Evolutionary conservation across 2,888 invertebrate genomes (phyloP), one percentile per base, ranked within the genome.

Genomic region (Amblyjoppa fuscipennis): DNA sequence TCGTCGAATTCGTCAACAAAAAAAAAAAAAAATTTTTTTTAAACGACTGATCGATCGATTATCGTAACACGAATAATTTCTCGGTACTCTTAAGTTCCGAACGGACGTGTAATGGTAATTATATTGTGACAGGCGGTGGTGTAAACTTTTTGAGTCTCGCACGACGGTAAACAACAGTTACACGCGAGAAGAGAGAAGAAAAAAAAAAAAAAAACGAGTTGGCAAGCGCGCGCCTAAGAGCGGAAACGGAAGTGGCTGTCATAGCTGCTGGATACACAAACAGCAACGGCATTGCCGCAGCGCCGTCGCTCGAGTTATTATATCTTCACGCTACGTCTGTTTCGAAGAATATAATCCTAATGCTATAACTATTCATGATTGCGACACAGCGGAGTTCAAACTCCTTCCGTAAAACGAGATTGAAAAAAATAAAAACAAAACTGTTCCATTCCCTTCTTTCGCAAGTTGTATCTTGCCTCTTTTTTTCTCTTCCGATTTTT

Each of bases 191-290:
- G 66, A 71, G 34, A 20, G 28, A 69, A 68, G 49, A 78, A 73
- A 78, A 84, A 81, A 34, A 45, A 75, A 73, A 78, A 84, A 81
- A 34, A 45, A 75, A 81, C 83, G 53, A 83, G 74, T 66, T 66
- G 79, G 66, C 66, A 71, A 78, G 75, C 89, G 79, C 86, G 83
- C 91, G 89, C 91, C 56, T 87, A 82, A 90, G 89, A 92, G 85
- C 93, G 93, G 93, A 94, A 93, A 91, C 94, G 93, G 94, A 94
- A 93, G 92, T 92, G 91, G 90, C 92, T 93, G 93, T 94, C 93
- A 93, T 92, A 93, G 91, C 93, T 59, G 85, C 79, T 93, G 92
- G 91, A 90, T 92, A 93, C 91, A 92, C 92, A 93, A 93, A 93
- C 91, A 92, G 74, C 89, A 87, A 89, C 87, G 89, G 78, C 75